Evolutionary conservation across 2,113 vertebrate genomes (phyloP), one percentile per base, ranked within the genome.

Genomic region (Lasiurus cinereus): DNA sequence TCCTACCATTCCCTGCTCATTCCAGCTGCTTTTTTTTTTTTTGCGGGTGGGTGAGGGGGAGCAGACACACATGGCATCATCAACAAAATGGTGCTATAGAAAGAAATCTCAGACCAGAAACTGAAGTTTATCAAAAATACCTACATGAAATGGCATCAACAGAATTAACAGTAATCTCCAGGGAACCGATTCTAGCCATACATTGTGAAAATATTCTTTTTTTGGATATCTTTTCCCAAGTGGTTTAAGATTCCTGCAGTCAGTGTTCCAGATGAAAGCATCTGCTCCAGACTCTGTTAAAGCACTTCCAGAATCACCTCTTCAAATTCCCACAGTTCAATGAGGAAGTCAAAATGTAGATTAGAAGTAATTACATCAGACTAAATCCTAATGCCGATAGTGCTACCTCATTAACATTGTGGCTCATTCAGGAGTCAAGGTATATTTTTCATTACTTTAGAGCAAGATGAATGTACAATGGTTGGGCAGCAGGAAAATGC

Each of bases 321-420:
- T 95, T 90, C 9, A 6, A 97, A 93, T 97, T 87, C 73, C 69
- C 56, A 82, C 36, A 48, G 64, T 95, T 62, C 79, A 95, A 72
- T 54, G 36, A 73, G 96, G 85, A 96, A 97, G 80, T 80, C 64
- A 18, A 56, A 78, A 90, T 87, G 80, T 86, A 90, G 93, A 91
- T 66, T 66, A 94, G 90, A 95, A 97, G 74, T 88, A 94, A 95
- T 93, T 90, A 76, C 56, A 89, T n/a, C 22, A 1, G 88, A 85
- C 84, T 95, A 85, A 90, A 87, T 93, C 88, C 31, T 56, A 88
- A 85, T 82, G 94, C 86, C 46, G n/a, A 96, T 64, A 82, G 77
- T 21, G 0, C 0, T 54, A 69, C 87, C 95, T 98, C 95, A 95
- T 94, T 93, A 96, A 54, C 83, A 92, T 4, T 70, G 94, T 96